A percentile compares a stretch with the other conserved stretches of the same genome.
These are phyloP conservation scores for Apantesis nais DNA, from an alignment of 2,888 invertebrate species.

Conservation along the genomic window DNA sequence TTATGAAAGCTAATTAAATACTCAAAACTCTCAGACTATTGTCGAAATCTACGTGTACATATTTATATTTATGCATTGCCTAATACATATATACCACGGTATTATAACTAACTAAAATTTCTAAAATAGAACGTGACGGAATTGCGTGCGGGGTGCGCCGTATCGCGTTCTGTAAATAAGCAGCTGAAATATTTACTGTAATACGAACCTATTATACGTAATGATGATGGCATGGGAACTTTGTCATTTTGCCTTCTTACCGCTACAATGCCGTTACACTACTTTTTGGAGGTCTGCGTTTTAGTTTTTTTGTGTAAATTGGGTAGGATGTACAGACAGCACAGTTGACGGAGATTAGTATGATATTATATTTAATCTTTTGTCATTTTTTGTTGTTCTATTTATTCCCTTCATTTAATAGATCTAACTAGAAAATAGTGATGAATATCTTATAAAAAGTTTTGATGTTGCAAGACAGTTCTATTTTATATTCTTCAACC, in stretches of 20 bases:
- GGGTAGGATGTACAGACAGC: conserved; percentile 9
- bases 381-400: conserved; percentile 1
- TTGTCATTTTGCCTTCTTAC: conserved; percentile 61
- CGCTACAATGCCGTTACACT: conserved; percentile 29
- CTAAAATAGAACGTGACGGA: conserved; percentile 36
- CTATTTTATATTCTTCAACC: background rate
- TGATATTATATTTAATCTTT: background rate
- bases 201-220: conserved; percentile 74
- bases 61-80: background rate
- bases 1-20: background rate
- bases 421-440: background rate
- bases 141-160: conserved; percentile 66
- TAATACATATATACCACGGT: background rate
- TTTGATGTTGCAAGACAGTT: background rate
- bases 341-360: conserved; percentile 7
- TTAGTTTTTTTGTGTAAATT: conserved; percentile 25
- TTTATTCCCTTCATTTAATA: background rate
- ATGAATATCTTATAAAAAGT: background rate
- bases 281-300: conserved; percentile 34
- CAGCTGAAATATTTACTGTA: conserved; percentile 79
- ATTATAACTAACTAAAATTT: conserved; percentile 20
- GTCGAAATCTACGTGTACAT: background rate
- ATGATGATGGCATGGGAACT: conserved; percentile 81
- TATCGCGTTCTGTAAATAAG: conserved; percentile 73
- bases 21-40: background rate